Evolutionary conservation across 2,113 vertebrate genomes (phyloP), one percentile per base, ranked within the genome.

Genomic region (Camelus dromedarius): DNA sequence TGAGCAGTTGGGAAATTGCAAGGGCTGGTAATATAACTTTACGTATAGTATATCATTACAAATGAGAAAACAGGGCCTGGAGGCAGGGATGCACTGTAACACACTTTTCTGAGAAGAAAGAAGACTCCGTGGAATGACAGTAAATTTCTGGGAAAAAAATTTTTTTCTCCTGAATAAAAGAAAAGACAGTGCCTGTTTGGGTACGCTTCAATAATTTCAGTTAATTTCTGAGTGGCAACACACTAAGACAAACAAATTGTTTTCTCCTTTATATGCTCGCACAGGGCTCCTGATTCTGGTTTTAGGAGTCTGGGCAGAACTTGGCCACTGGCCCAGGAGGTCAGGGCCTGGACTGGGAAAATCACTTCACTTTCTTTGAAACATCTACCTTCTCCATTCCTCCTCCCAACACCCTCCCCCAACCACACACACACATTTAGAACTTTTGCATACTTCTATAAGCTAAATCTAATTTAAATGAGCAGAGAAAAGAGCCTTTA

Each of bases 31-130:
- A 95, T 98, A 92, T 64, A 96, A 92, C 77, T 95, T 96, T 96
- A 95, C 97, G 92, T 96, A 90, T 56, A 96, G 86, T 98, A 72
- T 96, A 96, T 97, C 96, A 96, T 97, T 97, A 95, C 89, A 96
- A 96, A 96, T 96, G 95, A 96, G 96, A 81, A 94, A 96, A 95
- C 46, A 95, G 58, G 75, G 91, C 97, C 97, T 89, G 38, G 30
- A 79, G 96, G 95, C 96, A 97, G 70, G 54, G 79, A 72, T 95
- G 96, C 69, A 94, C 58, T 84, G 50, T 56, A 94, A 86, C 28
- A 70, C 24, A 66, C 30, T 96, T 97, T 94, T 84, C 85, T 92
- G 64, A 94, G 79, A 95, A 97, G 77, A 89, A 91, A 93, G 89
- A 80, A 94, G 90, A 96, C 32, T 69, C 67, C 87, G 28, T 58